phyloP scores from a whole-genome alignment of 2,888 invertebrate species.

The Linyphia triangularis region DNA sequence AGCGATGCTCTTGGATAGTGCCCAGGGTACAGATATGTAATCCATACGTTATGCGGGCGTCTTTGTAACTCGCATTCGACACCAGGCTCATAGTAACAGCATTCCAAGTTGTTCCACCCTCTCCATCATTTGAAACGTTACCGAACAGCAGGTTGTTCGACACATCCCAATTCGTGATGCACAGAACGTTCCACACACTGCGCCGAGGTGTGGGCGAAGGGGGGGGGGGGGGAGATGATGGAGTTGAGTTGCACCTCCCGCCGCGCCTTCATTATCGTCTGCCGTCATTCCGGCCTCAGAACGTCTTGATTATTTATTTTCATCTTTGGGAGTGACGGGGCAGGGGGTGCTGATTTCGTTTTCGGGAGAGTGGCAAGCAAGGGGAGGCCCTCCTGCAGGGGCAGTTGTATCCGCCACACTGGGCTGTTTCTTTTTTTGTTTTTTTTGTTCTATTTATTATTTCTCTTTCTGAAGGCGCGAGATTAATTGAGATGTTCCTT shows the following conservation, averaged over 20 bases:
- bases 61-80: too few species aligned
- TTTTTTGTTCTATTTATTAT: neutral
- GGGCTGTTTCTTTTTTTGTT: neutral
- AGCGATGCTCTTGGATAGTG: too few species aligned
- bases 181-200: too few species aligned
- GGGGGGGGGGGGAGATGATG: neutral
- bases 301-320: slow-evolving; percentile 3
- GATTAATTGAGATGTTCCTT: neutral
- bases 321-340: neutral
- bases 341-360: neutral
- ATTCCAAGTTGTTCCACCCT: too few species aligned
- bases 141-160: too few species aligned
- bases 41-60: too few species aligned
- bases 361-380: neutral
- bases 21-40: too few species aligned
- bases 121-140: too few species aligned
- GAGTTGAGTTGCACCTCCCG: slow-evolving; percentile 3
- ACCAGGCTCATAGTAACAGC: too few species aligned
- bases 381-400: neutral
- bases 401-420: neutral
- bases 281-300: too few species aligned
- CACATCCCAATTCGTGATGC: too few species aligned
- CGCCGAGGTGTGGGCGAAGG: too few species aligned
- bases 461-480: neutral
- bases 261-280: neutral